These are phyloP conservation scores for Netelia fuscicornis DNA, from an alignment of 2,888 invertebrate species.

Conservation along the genomic window DNA sequence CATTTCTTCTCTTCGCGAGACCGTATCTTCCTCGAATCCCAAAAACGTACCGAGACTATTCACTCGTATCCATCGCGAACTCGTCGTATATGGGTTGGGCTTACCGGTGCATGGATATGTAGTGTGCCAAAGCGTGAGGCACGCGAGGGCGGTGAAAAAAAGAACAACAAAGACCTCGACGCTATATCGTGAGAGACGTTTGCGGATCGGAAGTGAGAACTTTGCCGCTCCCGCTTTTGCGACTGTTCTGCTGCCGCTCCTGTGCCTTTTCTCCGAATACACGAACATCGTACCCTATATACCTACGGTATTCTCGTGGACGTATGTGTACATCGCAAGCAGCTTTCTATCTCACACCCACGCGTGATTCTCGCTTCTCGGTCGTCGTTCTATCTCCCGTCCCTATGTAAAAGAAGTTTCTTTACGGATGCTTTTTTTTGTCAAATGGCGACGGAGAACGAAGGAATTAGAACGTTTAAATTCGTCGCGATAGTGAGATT, in stretches of 20 bases:
- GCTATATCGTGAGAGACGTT: slow-evolving; percentile 71
- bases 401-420: slow-evolving; percentile 6
- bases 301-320: slow-evolving; percentile 5
- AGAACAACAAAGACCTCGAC: slow-evolving; percentile 63
- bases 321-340: slow-evolving; percentile 28
- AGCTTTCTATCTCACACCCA: slow-evolving; percentile 63
- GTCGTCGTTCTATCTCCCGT: slow-evolving; percentile 18
- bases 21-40: slow-evolving; percentile 34
- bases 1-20: neutral
- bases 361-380: slow-evolving; percentile 26
- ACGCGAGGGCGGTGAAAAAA: slow-evolving; percentile 5
- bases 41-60: slow-evolving; percentile 39
- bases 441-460: neutral
- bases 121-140: neutral
- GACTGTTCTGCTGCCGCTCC: slow-evolving; percentile 64
- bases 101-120: slow-evolving; percentile 18
- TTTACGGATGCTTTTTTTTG: neutral
- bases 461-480: neutral
- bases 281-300: neutral
- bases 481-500: too few species aligned
- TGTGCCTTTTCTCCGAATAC: slow-evolving; percentile 39
- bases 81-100: slow-evolving; percentile 57
- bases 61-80: slow-evolving; percentile 31
- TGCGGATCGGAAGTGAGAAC: slow-evolving; percentile 75
- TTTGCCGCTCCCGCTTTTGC: slow-evolving; percentile 72